A percentile compares a stretch with the other conserved stretches of the same genome.
phyloP scores from a whole-genome alignment of 2,113 vertebrate genomes.

The Tricholaema leucomelas region DNA sequence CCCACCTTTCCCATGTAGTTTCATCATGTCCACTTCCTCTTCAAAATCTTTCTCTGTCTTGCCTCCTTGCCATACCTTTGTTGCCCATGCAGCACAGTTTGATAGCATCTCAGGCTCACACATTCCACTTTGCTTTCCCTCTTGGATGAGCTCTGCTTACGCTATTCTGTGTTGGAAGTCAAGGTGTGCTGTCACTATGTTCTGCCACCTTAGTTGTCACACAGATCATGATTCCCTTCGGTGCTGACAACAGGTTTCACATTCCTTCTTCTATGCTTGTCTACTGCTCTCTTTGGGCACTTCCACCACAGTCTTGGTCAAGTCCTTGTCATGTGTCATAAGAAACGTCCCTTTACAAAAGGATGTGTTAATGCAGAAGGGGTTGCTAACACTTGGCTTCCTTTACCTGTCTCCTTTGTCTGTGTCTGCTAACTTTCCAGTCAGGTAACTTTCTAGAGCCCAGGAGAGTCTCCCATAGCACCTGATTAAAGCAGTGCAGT shows the following conservation, averaged over 20 bases:
- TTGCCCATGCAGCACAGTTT: accelerated
- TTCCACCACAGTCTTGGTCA: not conserved
- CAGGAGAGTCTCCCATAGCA: not conserved
- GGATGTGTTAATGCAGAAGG: not conserved
- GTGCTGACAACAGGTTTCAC: not conserved
- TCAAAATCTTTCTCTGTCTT: not conserved
- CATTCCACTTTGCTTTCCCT: not conserved
- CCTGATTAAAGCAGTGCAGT: not conserved
- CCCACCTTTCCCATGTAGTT: not conserved
- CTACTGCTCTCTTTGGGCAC: not conserved
- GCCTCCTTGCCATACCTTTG: not conserved
- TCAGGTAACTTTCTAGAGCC: not conserved
- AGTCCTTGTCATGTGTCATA: not conserved
- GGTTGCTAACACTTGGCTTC: not conserved
- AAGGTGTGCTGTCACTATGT: not conserved
- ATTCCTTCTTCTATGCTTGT: not conserved
- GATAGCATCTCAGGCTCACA: not conserved
- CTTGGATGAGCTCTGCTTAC: not conserved
- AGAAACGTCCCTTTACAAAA: not conserved
- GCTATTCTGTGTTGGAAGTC: not conserved
- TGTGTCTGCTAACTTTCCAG: not conserved
- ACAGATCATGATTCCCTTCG: not conserved
- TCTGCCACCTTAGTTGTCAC: not conserved
- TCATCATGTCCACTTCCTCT: not conserved
- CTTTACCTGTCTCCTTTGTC: not conserved